Base-by-base conservation (phyloP, 1,140 invertebrate genomes). In the Reticulitermes speratus region DNA sequence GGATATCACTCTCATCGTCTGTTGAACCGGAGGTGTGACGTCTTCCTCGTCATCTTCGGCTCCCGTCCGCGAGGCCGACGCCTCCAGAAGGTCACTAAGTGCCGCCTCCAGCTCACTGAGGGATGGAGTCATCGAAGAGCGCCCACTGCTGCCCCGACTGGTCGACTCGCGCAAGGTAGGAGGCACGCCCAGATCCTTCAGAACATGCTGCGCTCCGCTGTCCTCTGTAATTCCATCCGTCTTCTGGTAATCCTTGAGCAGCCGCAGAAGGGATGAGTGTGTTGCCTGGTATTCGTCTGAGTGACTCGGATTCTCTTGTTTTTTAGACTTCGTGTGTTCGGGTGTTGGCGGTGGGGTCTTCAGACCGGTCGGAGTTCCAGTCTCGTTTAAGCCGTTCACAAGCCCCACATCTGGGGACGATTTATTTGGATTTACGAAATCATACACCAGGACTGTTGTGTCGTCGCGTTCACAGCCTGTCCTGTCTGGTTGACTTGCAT, bases 111-210 rank as follows among this genome's bases (percentile, higher is more conserved):
- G 82, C 86, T 92, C 91, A 44, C 89, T 91, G 38, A 92, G 88
- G 81, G 91, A 91, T 12, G 91, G 91, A 38, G 91, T 91, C 90
- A 90, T 91, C 84, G 91, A 91, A 84, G 90, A 91, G 23, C 90
- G 86, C 3, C 84, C 69, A 48, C 86, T 86, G 30, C 86, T 86
- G 44, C 55, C 85, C 7, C 48, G 84, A 38, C 84, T 84, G 48
- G 19, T 38, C 25, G 90, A 90, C 12, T 44, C 83, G 6, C 82
- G 11, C 45, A 84, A 30, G 44, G 30, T 87, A 12, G 44, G 21
- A 1, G 82, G 82, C 25, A 65, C 7, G 9, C 86, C 86, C 52
- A 65, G 44, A 19, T 75, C 83, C 7, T 45, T 55, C 48, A 84
- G 85, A 55, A 86, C 65, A 1, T 84, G 52, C 82, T 69, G 16